Conservation (phyloP, 1,140 invertebrate species). For the Zelostemma sp. region DNA sequence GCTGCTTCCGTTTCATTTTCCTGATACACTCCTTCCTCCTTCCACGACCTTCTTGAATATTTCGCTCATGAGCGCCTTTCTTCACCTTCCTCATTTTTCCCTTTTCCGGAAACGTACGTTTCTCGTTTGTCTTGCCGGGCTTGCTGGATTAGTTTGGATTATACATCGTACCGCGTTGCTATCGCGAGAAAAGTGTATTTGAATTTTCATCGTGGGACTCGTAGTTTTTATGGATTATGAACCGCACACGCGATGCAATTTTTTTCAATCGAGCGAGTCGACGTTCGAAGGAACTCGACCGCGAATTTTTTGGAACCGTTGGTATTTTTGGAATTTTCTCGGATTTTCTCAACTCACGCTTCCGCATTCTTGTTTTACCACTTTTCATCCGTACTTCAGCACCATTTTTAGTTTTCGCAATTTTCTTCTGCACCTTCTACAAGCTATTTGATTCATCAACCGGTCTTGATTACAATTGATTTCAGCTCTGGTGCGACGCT, state of each 20-base stretch:
- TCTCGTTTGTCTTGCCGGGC: slow-evolving; percentile 46
- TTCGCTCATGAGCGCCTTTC: slow-evolving; percentile 38
- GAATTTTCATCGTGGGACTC: slow-evolving; percentile 40
- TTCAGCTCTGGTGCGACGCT: slow-evolving; percentile 44
- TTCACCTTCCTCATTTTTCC: slow-evolving; percentile 37
- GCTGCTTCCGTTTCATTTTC: not conserved
- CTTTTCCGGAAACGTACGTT: slow-evolving; percentile 36
- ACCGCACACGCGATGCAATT: not conserved
- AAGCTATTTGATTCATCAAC: slow-evolving; percentile 60
- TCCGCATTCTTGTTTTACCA: not conserved
- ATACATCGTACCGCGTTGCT: slow-evolving; percentile 31
- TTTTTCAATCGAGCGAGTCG: too few species aligned
- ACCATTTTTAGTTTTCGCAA: slow-evolving; percentile 30
- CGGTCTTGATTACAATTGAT: slow-evolving; percentile 63
- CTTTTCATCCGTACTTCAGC: slow-evolving; percentile 5
- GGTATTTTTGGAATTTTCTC: not conserved
- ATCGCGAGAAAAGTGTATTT: slow-evolving; percentile 38
- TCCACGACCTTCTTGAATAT: slow-evolving; percentile 27
- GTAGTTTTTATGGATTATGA: slow-evolving; percentile 27
- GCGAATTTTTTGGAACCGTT: too few species aligned
- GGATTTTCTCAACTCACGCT: slow-evolving; percentile 10
- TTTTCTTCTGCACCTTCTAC: slow-evolving; percentile 29
- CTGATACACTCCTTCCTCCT: slow-evolving; percentile 11
- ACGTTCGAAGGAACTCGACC: too few species aligned
- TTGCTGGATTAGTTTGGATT: slow-evolving; percentile 40